Percentiles rank a stretch among this genome's conserved stretches.
These are phyloP conservation scores for Sphyrna mokarran DNA, from an alignment of 2,113 vertebrate species.

Conservation along the genomic window DNA sequence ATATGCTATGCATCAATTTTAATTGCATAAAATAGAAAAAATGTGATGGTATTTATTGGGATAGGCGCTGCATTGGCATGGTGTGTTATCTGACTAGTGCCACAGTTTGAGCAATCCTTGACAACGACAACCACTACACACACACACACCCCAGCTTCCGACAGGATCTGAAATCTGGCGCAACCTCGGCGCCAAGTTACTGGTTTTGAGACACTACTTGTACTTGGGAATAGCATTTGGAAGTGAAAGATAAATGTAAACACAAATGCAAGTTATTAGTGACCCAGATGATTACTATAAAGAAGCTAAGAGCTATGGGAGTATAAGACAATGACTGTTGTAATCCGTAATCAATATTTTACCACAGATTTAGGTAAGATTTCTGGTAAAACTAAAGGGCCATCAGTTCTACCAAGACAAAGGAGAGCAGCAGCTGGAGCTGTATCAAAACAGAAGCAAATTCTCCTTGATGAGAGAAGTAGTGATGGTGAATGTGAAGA, in stretches of 20 bases:
- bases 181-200: too few relatives aligned
- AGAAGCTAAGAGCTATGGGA: background rate
- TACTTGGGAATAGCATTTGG: background rate
- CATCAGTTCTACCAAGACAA: slow-evolving; percentile 37
- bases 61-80: too few relatives aligned
- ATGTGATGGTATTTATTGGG: too few relatives aligned
- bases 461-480: slow-evolving; percentile 39
- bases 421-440: slow-evolving; percentile 45
- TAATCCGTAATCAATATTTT: background rate
- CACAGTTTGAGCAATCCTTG: too few relatives aligned
- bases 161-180: too few relatives aligned
- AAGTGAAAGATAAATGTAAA: background rate
- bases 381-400: slow-evolving; percentile 44
- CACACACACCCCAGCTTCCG: too few relatives aligned
- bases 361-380: slow-evolving; percentile 61
- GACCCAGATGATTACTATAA: background rate
- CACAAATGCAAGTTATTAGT: background rate
- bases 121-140: too few relatives aligned
- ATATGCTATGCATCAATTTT: too few relatives aligned
- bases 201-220: too few relatives aligned
- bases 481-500: slow-evolving; percentile 46
- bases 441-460: slow-evolving; percentile 41
- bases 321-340: background rate
- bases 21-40: too few relatives aligned
- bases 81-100: too few relatives aligned